Base-by-base conservation (phyloP, 23 tunicate genomes). In the Pegea sp. region DNA sequence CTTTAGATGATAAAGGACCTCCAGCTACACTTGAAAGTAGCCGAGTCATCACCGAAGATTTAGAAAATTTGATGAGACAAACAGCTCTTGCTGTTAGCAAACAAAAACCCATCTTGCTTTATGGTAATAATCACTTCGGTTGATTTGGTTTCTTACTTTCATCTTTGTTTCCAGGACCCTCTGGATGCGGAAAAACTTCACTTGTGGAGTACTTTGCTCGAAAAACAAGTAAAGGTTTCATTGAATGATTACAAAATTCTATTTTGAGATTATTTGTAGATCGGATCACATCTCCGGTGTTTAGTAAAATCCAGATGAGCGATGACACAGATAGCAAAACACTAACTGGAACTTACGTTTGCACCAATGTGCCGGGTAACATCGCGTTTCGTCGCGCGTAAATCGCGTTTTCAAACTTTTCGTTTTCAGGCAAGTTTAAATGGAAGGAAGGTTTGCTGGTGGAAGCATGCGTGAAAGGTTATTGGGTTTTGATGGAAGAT, bases 401-500 rank as follows among this genome's bases (percentile, higher is more conserved):
- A 56, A 26, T 24, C 8, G 8, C 16, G 52, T 29, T 56, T 11
- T 6, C 52, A 8, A 8, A 18, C 16, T 29, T 0, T 13, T 32
- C 11, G 21, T 29, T 25, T 57, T 57, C 66, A 64, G 87, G 97
- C 43, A 65, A 87, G 51, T 84, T 84, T 64, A 32, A 31, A 8
- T 84, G 95, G 95, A 76, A 74, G 38, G 54, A 80, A 32, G 87
- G 97, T n/a, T 34, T 65, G 42, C 68, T 91, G 2, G 77, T 90
- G 4, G 70, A 72, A 52, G 93, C 99, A 7, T 68, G 74, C 49
- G 27, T 23, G 22, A 53, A 72, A 11, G 99, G 99, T 1, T 7
- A 91, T 44, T 91, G 99, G 99, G 30, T 91, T 28, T 38, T 91
- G 53, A 43, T 91, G 29, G 99, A 91, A 34, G 99, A 91, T 33